phyloP scores from a whole-genome alignment of 1,140 invertebrate genomes.

The Coptotermes formosanus region DNA sequence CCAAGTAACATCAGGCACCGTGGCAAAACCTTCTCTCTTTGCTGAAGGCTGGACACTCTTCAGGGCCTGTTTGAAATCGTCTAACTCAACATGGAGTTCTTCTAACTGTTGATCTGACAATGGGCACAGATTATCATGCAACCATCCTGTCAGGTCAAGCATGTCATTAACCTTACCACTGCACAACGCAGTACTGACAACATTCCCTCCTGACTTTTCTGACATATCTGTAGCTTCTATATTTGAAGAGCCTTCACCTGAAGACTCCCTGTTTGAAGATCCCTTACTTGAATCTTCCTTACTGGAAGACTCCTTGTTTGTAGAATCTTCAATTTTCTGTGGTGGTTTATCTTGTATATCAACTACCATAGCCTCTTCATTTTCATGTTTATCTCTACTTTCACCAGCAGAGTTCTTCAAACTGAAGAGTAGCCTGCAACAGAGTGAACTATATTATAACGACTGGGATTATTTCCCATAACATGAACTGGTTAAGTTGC shows the following conservation, averaged over 20 bases:
- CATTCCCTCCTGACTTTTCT: neutral
- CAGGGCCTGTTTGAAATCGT: slow-evolving; percentile 77
- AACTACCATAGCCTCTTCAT: neutral
- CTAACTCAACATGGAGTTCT: slow-evolving; percentile 64
- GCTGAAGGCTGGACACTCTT: slow-evolving; percentile 87
- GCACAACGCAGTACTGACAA: neutral
- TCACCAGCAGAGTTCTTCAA: neutral
- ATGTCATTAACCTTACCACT: neutral
- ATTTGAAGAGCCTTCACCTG: neutral
- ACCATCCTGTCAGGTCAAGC: neutral
- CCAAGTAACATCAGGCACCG: slow-evolving; percentile 97
- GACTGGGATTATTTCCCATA: no score
- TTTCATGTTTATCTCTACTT: neutral
- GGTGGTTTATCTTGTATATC: neutral
- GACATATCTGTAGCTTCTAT: neutral
- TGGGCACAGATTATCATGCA: slow-evolving; percentile 39
- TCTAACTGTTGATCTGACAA: slow-evolving; percentile 44
- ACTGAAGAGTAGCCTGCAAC: neutral
- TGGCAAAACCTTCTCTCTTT: slow-evolving; percentile 95
- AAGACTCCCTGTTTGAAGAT: no score
- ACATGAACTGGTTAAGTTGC: no score
- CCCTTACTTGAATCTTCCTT: no score
- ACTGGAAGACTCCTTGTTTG: neutral
- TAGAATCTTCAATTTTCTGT: neutral
- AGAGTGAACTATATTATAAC: no score